These are phyloP conservation scores for Meda fulgida DNA, from an alignment of 2,797 vertebrate genomes.

Conservation along the genomic window DNA sequence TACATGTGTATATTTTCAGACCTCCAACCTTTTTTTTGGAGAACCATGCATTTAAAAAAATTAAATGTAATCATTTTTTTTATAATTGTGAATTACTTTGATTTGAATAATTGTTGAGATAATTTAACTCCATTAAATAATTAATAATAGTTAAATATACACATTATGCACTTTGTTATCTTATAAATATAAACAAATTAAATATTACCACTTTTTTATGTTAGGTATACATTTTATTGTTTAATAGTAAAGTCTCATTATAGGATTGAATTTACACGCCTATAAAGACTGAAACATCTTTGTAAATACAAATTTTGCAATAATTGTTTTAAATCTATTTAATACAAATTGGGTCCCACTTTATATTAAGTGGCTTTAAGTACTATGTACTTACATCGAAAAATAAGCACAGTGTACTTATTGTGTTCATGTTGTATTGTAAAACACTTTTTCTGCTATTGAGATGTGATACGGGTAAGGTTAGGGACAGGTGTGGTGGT, in stretches of 20 bases:
- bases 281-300: not conserved
- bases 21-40: not conserved
- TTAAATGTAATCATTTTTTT: too few relatives aligned
- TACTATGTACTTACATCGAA: too few relatives aligned
- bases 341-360: too few relatives aligned
- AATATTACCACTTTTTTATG: not conserved
- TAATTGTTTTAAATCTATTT: not conserved
- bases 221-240: not conserved
- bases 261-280: not conserved
- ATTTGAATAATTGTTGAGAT: not conserved
- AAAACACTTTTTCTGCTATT: too few relatives aligned
- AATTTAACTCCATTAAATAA: not conserved
- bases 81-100: too few relatives aligned
- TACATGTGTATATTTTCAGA: not conserved
- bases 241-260: not conserved
- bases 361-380: too few relatives aligned
- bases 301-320: not conserved
- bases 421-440: too few relatives aligned
- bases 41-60: not conserved
- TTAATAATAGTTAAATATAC: not conserved
- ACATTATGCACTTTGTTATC: not conserved
- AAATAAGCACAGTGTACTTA: too few relatives aligned
- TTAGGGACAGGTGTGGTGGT: too few relatives aligned
- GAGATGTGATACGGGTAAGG: too few relatives aligned
- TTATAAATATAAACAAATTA: not conserved